Evolutionary conservation across 2,113 vertebrate genomes (phyloP).

Genomic region (Leptosomus discolor): DNA sequence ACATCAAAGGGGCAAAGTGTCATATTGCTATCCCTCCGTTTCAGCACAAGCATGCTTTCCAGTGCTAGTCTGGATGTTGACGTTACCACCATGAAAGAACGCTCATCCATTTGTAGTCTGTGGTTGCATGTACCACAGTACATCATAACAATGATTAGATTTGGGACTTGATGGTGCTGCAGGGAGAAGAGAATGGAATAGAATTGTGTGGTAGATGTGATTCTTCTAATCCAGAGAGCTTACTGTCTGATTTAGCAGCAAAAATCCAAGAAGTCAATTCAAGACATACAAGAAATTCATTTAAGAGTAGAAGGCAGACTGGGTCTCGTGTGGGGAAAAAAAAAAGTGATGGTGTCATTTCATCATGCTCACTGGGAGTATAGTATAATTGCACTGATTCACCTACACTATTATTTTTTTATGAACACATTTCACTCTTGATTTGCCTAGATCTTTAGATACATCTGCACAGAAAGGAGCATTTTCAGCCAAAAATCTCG

Average conservation of each 20-base stretch:
- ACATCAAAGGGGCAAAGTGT: background rate
- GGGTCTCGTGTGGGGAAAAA: background rate
- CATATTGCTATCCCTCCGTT: background rate
- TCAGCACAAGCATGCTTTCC: background rate
- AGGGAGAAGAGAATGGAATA: background rate
- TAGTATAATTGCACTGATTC: background rate
- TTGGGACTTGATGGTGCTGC: background rate
- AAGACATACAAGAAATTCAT: background rate
- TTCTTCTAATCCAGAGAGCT: slow-evolving; percentile 30
- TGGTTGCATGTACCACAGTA: background rate
- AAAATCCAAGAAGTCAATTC: background rate
- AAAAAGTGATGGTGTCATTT: background rate
- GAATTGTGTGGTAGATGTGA: background rate
- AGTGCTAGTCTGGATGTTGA: background rate
- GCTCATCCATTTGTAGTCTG: background rate
- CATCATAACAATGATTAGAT: background rate
- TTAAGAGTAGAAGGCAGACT: background rate
- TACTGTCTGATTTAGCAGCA: slow-evolving; percentile 38
- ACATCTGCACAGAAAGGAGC: background rate
- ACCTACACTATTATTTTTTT: background rate
- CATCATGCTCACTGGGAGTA: background rate
- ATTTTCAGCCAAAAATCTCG: background rate
- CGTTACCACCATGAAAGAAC: background rate
- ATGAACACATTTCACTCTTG: background rate
- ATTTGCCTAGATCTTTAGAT: background rate